Evolutionary conservation across 2,113 vertebrate species (phyloP).

Genomic region (Gymnorhina tibicen): DNA sequence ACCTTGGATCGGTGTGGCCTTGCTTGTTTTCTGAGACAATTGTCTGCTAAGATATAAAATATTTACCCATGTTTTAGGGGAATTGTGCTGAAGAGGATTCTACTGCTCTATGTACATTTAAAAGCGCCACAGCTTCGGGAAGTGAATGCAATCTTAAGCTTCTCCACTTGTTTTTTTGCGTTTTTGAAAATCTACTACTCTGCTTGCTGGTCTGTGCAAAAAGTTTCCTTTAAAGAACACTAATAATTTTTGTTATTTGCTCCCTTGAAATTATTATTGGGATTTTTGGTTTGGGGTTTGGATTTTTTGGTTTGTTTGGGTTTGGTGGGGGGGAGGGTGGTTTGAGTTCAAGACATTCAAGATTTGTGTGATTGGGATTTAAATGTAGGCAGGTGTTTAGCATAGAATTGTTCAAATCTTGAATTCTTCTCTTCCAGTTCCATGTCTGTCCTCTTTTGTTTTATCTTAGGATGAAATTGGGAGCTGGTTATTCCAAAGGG

Average conservation of each 20-base stretch:
- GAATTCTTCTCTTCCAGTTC: not conserved
- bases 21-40: not conserved
- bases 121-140: accelerated
- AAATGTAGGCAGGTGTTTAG: not conserved
- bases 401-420: not conserved
- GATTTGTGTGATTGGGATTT: not conserved
- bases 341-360: accelerated
- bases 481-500: not conserved
- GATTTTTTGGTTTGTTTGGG: not conserved
- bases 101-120: not conserved
- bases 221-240: not conserved
- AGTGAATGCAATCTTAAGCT: not conserved
- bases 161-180: not conserved
- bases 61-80: not conserved
- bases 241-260: not conserved
- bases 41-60: not conserved
- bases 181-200: not conserved
- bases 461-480: not conserved
- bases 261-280: not conserved
- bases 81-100: not conserved
- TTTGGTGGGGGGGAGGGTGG: not conserved
- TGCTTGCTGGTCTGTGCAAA: not conserved
- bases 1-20: not conserved
- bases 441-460: not conserved
- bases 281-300: not conserved